Conservation (phyloP, 2,888 invertebrate species). For the Thumatha senex region DNA sequence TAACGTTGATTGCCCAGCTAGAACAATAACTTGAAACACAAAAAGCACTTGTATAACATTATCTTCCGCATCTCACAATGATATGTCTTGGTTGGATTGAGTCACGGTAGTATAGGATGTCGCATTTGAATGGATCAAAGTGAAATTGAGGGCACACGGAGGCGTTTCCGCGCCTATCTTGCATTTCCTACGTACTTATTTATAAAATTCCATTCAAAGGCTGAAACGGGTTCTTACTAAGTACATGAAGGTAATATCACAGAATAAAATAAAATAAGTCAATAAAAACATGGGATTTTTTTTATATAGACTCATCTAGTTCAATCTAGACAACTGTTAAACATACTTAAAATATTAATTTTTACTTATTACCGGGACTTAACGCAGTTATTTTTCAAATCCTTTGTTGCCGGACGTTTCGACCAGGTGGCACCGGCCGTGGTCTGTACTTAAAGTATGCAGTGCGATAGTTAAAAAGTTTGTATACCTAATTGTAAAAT, state of each 20-base stretch:
- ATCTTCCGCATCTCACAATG: slow-evolving; percentile 25
- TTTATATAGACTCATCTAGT: too few species aligned
- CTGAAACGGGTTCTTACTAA: slow-evolving; percentile 24
- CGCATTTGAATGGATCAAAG: slow-evolving; percentile 53
- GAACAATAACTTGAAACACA: slow-evolving; percentile 5
- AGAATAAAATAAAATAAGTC: too few species aligned
- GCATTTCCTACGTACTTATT: slow-evolving; percentile 44
- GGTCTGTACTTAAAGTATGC: too few species aligned
- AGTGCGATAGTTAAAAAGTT: too few species aligned
- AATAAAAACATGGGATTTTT: too few species aligned
- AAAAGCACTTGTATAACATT: slow-evolving; percentile 12
- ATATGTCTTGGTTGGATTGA: slow-evolving; percentile 28
- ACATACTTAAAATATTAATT: too few species aligned
- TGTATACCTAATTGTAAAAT: too few species aligned
- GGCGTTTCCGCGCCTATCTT: slow-evolving; percentile 47
- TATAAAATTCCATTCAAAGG: slow-evolving; percentile 45
- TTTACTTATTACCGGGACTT: too few species aligned
- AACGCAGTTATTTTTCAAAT: too few species aligned
- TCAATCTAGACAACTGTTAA: too few species aligned
- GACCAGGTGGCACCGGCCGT: too few species aligned
- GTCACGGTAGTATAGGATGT: slow-evolving; percentile 34
- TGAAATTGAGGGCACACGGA: slow-evolving; percentile 55
- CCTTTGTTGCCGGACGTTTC: too few species aligned
- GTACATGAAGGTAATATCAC: slow-evolving; percentile 31
- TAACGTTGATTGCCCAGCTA: not conserved